Conservation (phyloP, 2,113 vertebrate genomes). For the western clawed frog (Xenopus tropicalis) region DNA sequence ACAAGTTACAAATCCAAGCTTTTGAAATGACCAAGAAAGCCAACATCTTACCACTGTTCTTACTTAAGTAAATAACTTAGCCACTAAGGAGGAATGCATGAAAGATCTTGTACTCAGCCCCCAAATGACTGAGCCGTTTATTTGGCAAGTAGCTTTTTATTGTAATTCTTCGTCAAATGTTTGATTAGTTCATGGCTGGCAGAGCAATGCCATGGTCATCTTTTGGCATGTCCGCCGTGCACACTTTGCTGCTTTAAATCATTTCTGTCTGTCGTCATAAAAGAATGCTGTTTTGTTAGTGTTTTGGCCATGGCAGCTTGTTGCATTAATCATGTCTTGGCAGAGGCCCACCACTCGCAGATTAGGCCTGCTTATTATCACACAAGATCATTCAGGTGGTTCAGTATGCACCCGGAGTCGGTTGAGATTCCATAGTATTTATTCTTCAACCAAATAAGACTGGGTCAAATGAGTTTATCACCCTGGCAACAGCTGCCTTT, state of each 20-base stretch:
- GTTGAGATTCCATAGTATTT: neutral
- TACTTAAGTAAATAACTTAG: too few species aligned
- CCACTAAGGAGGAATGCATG: too few species aligned
- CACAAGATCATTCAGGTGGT: neutral
- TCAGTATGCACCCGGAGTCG: neutral
- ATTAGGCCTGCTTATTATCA: neutral
- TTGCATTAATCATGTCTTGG: conserved; percentile 26
- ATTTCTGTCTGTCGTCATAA: conserved; percentile 15
- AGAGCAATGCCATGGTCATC: neutral
- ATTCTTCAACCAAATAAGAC: neutral
- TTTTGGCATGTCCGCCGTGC: neutral
- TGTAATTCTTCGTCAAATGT: neutral
- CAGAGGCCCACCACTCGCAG: conserved; percentile 17
- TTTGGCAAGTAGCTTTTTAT: too few species aligned
- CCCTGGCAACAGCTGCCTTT: neutral
- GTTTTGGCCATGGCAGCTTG: neutral
- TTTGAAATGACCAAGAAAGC: too few species aligned
- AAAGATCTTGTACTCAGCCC: too few species aligned
- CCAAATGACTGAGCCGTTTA: too few species aligned
- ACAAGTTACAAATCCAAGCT: too few species aligned
- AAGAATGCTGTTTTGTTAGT: neutral
- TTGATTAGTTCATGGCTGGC: conserved; percentile 1
- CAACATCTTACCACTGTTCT: too few species aligned
- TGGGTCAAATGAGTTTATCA: neutral
- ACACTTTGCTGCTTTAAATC: conserved; percentile 15